Evolutionary conservation across 2,888 invertebrate species (phyloP), one percentile per base, ranked within the genome.

Genomic region (Nysson spinosus): DNA sequence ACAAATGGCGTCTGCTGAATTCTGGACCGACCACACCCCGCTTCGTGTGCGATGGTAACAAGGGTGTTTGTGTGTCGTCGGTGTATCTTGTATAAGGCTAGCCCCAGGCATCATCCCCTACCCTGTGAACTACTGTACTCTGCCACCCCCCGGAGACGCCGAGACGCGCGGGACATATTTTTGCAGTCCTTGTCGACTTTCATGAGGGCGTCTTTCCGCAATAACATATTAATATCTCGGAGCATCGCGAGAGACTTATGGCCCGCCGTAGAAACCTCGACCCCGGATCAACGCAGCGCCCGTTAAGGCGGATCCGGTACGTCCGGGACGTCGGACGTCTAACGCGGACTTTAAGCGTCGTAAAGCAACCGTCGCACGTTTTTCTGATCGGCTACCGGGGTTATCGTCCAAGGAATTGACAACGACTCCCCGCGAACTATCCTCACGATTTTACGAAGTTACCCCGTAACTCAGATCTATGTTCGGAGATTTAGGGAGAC

Each of bases 1-100:
- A 87, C 87, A 87, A 87, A 87, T 87, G 87, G 87, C 86, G 86
- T 87, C 87, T 87, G 85, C 77, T 86, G 85, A 85, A 87, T 86
- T 87, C 85, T 80, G 72, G 70, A 80, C 73, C 68, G 66, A 69
- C 73, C 78, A 56, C 70, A 60, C 63, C 67, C 61, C 67, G 52
- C 57, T 61, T 51, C 52, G 54, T 49, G 65, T 60, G 40, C 69
- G 69, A 63, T 65, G 50, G 74, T 69, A 69, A 72, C 74, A 63
- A 70, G 75, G 63, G 19, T 54, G 63, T 57, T 60, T 55, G 57
- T 44, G 50, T 58, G 46, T 32, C 20, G 20, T 11, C 11, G 19
- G 12, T 37, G 49, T 55, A 22, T 40, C 32, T 16, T 50, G 46
- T 32, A 17, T 37, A 28, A 28, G 9, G 28, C 3, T 4, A 16